Conservation (phyloP, 1,140 invertebrate genomes). For the Neelides sp. region DNA sequence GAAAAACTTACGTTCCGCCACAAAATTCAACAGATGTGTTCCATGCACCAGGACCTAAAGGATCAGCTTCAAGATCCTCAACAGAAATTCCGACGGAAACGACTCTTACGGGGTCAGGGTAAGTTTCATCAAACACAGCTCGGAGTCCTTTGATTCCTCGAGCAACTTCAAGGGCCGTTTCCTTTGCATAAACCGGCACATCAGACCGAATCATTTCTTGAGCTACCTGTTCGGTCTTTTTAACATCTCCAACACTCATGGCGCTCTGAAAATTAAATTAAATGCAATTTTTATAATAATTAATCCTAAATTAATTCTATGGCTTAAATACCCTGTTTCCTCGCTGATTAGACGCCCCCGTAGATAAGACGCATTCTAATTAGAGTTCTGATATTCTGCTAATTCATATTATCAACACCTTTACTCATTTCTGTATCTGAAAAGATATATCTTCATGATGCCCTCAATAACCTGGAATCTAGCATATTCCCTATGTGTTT, state of each 20-base stretch:
- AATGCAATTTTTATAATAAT: conserved; percentile 12
- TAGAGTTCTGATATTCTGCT: too few relatives aligned
- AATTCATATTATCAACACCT: too few relatives aligned
- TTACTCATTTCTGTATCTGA: too few relatives aligned
- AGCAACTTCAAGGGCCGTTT: conserved; percentile 65
- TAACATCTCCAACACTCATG: conserved; percentile 74
- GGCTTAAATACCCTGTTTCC: neutral
- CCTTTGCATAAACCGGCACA: conserved; percentile 76
- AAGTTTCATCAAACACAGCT: conserved; percentile 97
- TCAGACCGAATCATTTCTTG: conserved; percentile 67
- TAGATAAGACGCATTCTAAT: too few relatives aligned
- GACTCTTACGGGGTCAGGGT: conserved; percentile 96
- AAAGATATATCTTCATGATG: too few relatives aligned
- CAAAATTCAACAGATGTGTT: conserved; percentile 98
- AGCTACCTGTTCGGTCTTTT: conserved; percentile 65
- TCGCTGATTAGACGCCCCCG: neutral
- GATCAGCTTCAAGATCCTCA: conserved; percentile 76
- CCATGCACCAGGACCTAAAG: conserved; percentile 57
- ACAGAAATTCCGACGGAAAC: conserved; percentile 88
- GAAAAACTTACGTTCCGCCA: conserved; percentile 72
- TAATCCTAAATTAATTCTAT: neutral
- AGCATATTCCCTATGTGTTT: too few relatives aligned
- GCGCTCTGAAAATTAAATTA: conserved; percentile 44
- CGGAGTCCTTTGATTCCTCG: conserved; percentile 87
- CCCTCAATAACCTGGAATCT: too few relatives aligned